Conservation (phyloP, 2,888 invertebrate species). For the Aphidoletes aphidimyza region DNA sequence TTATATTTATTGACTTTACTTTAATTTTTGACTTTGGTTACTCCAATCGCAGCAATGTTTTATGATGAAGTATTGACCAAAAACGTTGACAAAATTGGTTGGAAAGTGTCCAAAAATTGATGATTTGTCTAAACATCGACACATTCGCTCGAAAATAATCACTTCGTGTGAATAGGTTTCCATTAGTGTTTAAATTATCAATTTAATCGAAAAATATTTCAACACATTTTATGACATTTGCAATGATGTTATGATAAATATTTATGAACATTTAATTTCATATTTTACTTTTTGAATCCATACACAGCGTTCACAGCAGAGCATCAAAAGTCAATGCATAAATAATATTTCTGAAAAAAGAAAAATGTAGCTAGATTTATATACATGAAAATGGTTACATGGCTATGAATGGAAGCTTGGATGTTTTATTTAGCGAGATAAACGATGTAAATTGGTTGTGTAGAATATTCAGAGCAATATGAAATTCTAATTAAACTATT, state of each 20-base stretch:
- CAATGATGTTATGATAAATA: constrained; percentile 36
- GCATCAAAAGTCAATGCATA: neutral
- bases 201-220: neutral
- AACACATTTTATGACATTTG: neutral
- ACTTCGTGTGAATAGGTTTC: too few species aligned
- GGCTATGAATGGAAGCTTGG: neutral
- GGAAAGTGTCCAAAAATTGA: too few species aligned
- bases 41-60: too few species aligned
- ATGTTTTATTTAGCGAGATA: constrained; percentile 3
- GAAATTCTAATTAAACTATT: constrained; percentile 45
- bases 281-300: neutral
- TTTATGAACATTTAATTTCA: constrained; percentile 41
- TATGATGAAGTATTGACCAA: too few species aligned
- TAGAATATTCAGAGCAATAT: constrained; percentile 25
- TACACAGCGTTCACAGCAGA: neutral
- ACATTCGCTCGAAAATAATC: too few species aligned
- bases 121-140: too few species aligned
- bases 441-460: neutral
- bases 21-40: too few species aligned
- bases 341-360: too few species aligned
- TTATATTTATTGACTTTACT: too few species aligned
- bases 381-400: neutral
- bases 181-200: constrained; percentile 2
- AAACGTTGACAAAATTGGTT: too few species aligned
- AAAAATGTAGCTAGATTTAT: too few species aligned